phyloP scores from a whole-genome alignment of 2,113 vertebrate genomes.

The Laterallus jamaicensis region DNA sequence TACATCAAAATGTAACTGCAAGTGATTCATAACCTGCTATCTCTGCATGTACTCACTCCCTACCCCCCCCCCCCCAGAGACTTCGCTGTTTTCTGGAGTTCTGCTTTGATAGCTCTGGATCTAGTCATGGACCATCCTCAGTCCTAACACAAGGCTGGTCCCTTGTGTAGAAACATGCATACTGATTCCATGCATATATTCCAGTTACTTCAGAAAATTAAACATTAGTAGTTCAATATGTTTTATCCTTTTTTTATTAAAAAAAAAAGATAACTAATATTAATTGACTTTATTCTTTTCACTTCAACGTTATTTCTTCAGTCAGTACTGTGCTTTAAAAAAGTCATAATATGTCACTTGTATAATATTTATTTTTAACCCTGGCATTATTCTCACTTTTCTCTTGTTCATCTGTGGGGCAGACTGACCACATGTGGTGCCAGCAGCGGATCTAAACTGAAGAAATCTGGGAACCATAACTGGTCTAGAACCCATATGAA shows the following conservation, averaged over 20 bases:
- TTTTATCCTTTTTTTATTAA: background rate
- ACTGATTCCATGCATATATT: background rate
- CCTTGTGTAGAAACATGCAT: background rate
- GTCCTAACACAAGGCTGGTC: background rate
- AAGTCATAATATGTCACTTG: background rate
- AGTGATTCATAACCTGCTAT: background rate
- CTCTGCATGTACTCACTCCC: background rate
- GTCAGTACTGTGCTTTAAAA: background rate
- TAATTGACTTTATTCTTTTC: background rate
- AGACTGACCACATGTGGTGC: background rate
- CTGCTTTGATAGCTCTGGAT: background rate
- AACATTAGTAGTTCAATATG: background rate
- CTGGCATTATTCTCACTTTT: background rate
- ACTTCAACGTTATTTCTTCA: background rate
- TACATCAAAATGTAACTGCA: background rate
- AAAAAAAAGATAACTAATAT: background rate
- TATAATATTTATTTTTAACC: background rate
- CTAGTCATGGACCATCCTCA: fast-evolving
- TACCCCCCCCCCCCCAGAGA: background rate
- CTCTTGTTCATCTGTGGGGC: background rate
- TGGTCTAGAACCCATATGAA: background rate
- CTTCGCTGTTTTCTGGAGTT: background rate
- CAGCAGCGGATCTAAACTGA: background rate
- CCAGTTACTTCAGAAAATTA: background rate
- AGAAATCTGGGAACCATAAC: background rate